Base-by-base conservation (phyloP, 2,797 vertebrate species). In the Acrossocheilus wenchowensis region DNA sequence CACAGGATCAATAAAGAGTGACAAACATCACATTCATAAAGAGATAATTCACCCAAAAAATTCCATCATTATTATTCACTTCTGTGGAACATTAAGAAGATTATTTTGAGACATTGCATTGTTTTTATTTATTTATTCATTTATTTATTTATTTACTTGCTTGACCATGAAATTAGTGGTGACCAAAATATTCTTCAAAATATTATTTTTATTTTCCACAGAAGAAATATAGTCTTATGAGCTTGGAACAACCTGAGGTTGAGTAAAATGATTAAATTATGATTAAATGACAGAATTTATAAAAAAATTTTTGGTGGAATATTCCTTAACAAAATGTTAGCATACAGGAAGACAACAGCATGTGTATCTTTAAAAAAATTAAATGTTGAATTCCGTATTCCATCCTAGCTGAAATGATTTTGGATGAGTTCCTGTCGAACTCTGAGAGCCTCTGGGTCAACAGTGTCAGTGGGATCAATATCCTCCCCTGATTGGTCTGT, bases 361-460 rank as follows among this genome's bases (percentile, higher is more conserved):
- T 68, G 52, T 12, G 39, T 64, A 45, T 30, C n/a, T 62, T 64
- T 12, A 64, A 43, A 9, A 2, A 52, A 50, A 17, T 2, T 52
- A 34, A 34, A 57, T 23, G 30, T 30, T 45, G 36, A 68, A 50
- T 68, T 48, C 26, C 2, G 10, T 26, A 36, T 73, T 74, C 30
- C 60, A 57, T 68, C 64, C 81, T 88, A 98, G 92, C 95, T 96
- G 89, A 99, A 99, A 91, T 98, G 96, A 91, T 96, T 96, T 36
- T 97, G 93, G 72, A 98, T 92, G 71, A 99, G 94, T 80, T 98
- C 95, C 87, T 96, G 95, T 7, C 96, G 95, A 82, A 96, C 92
- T 2, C 94, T 95, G 86, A 97, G 96, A 17, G 97, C 97, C 91
- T 97, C 95, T 0, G 94, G 93, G 90, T 99, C 97, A 21, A 96